A percentile compares a stretch with the other conserved stretches of the same genome.
Conservation (phyloP, 2,113 vertebrate species). For the Pionites leucogaster region DNA sequence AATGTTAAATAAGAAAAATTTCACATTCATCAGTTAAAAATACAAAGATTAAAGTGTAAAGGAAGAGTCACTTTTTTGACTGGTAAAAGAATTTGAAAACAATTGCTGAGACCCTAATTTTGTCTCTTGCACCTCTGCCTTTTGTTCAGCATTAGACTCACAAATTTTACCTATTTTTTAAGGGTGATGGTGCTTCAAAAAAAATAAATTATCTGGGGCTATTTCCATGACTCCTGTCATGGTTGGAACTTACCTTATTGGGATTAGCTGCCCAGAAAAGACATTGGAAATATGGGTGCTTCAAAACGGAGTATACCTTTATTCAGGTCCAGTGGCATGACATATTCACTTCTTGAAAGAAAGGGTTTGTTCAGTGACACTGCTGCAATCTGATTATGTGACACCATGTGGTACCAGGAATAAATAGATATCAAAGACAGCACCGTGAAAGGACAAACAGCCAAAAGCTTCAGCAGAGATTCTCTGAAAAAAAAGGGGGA, state of each 20-base stretch:
- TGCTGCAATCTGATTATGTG: background rate
- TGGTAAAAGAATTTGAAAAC: background rate
- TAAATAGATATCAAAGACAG: conserved; percentile 24
- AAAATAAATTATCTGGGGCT: background rate
- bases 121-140: background rate
- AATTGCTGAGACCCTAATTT: background rate
- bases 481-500: background rate
- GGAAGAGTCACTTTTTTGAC: background rate
- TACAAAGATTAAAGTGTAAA: background rate
- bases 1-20: background rate
- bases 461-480: background rate
- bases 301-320: background rate
- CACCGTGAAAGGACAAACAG: background rate
- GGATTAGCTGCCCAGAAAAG: background rate
- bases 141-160: background rate
- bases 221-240: background rate
- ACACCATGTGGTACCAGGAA: background rate
- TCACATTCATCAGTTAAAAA: background rate
- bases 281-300: background rate
- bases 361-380: background rate
- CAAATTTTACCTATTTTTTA: background rate
- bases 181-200: background rate
- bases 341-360: background rate
- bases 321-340: background rate
- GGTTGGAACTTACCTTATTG: background rate